Base-by-base conservation (phyloP, 2,113 vertebrate genomes). In the Acinonyx jubatus region DNA sequence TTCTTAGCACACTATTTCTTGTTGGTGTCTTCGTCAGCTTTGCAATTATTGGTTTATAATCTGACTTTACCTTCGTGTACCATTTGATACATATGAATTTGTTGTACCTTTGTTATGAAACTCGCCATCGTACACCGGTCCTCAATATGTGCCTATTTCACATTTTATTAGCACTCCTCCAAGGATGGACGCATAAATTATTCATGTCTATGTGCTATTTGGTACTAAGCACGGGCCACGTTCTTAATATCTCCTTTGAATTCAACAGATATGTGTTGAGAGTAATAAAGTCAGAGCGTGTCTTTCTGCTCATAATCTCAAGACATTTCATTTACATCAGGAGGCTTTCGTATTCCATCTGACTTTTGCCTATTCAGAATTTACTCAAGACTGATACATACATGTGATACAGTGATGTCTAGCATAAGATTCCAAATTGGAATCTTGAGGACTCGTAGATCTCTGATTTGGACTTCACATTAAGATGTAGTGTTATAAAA, bases 11-110 rank as follows among this genome's bases (percentile, higher is more conserved):
- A 52, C 1, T 21, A 18, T 89, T 82, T 88, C 65, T 89, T 83
- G 8, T 65, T 55, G 91, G 38, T 36, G 57, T 91, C 52, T 76
- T 78, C 14, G 78, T 85, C 79, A 74, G 45, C 68, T 94, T 90
- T 69, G 4, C 2, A 94, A 23, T 88, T 69, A 74, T 57, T 95
- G n/a, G 10, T 93, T 98, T 95, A 36, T 78, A 45, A 25, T 94
- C 84, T 82, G 16, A 36, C 41, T 68, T 82, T 83, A 92, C 71
- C 48, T 91, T 66, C 16, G 38, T 57, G 41, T 63, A 89, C 12
- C 19, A 36, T 69, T 96, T 84, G 38, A 25, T 31, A 85, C 41
- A 9, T 45, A 79, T 41, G 84, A 90, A 87, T 92, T 68, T 50
- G 1, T 55, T 89, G 36, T 81, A n/a, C 27, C 11, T 79, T 33